A percentile compares a stretch with the other conserved stretches of the same genome.
These are phyloP conservation scores for Sesamia inferens DNA, from an alignment of 2,888 invertebrate genomes.

Conservation along the genomic window DNA sequence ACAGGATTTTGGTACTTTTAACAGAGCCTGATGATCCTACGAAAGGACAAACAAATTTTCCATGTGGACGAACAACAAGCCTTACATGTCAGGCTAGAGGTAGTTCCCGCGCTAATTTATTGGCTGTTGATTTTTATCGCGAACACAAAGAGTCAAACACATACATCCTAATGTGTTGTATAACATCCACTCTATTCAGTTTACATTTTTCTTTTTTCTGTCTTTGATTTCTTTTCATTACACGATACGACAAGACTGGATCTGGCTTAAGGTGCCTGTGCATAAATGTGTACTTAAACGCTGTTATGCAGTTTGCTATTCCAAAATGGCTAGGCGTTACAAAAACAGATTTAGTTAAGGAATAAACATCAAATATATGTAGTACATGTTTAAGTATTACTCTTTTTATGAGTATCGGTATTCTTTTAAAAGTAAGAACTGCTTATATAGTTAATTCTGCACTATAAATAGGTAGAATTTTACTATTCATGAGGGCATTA, in stretches of 20 bases:
- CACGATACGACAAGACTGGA: not conserved
- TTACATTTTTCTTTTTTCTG: not conserved
- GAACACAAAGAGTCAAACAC: not conserved
- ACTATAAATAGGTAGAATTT: not conserved
- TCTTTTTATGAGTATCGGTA: not conserved
- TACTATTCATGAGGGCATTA: not conserved
- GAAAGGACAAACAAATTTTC: not conserved
- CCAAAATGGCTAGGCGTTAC: constrained; percentile 18
- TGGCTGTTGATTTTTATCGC: not conserved
- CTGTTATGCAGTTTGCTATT: constrained; percentile 21
- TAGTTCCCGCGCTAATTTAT: not conserved
- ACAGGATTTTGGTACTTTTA: not conserved
- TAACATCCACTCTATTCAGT: not conserved
- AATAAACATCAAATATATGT: too few relatives aligned
- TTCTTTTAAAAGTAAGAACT: not conserved
- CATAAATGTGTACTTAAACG: not conserved
- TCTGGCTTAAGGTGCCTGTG: constrained; percentile 1
- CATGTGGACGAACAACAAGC: not conserved
- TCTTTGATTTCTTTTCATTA: not conserved
- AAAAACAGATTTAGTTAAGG: not conserved
- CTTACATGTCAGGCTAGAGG: not conserved
- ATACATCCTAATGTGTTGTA: not conserved
- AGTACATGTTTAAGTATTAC: not conserved
- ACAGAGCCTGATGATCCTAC: not conserved
- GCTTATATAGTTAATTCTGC: not conserved